Base-by-base conservation (phyloP, 2,113 vertebrate species). In the Excalfactoria chinensis region DNA sequence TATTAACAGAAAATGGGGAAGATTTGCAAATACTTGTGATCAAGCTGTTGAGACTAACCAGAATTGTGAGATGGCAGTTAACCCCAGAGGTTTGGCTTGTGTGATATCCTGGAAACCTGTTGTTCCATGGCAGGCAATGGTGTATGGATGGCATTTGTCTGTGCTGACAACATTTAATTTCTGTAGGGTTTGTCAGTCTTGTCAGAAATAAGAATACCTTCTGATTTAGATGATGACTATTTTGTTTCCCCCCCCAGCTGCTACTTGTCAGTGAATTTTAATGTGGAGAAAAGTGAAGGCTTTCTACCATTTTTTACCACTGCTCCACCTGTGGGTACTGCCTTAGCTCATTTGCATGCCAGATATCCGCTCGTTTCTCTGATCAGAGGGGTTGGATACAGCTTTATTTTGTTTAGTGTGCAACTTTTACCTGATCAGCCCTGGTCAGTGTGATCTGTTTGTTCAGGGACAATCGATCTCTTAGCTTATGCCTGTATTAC, bases 161-260 rank as follows among this genome's bases (percentile, higher is more conserved):
- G 64, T 73, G n/a, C 28, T 82, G 69, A 58, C 26, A 43, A 1
- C 0, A 0, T 37, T 74, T 84, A 16, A 9, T 34, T 30, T n/a
- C 53, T 0, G 2, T 73, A 41, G 62, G 22, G 13, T 62, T 79
- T 82, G 43, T 82, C 59, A 69, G 60, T 59, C 35, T 83, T 90
- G 68, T 90, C 49, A 94, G 90, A 84, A 92, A 55, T 41, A 67
- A 91, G 72, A 51, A 74, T 71, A 76, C 21, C 10, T 81, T 67
- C 84, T 74, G 32, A 66, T 73, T 90, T 77, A 70, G 77, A 37
- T 25, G 68, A 30, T 43, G 37, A 28, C 51, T 86, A 51, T 93
- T 67, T 43, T 70, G 90, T 56, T 88, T 68, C 23, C 67, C 37
- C 66, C 8, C 26, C 26, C 62, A 86, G 51, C 71, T 83, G 74